phyloP scores from a whole-genome alignment of 2,113 vertebrate genomes.

The Coptodon rendalli region DNA sequence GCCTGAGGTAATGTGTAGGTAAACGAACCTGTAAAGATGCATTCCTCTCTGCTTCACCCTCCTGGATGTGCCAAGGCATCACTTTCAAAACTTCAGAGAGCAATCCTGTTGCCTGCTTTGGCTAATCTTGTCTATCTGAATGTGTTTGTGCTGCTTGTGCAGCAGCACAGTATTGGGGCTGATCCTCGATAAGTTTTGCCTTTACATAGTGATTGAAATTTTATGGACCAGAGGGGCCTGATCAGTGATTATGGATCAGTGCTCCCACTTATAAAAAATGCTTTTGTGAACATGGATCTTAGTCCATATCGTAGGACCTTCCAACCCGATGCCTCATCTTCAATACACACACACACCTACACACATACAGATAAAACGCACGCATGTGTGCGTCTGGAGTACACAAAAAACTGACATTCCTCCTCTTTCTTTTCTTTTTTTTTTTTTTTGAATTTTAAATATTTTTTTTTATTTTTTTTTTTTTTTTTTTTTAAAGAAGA shows the following conservation, averaged over 20 bases:
- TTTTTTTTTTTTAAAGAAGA: constrained; percentile 30
- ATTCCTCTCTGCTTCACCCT: constrained; percentile 32
- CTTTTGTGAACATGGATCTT: constrained; percentile 68
- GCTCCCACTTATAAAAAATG: constrained; percentile 47
- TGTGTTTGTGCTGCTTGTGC: constrained; percentile 55
- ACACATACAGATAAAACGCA: constrained; percentile 1
- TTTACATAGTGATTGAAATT: constrained; percentile 59
- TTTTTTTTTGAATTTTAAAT: constrained; percentile 37
- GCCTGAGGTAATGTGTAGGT: constrained; percentile 29
- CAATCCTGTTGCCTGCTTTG: constrained; percentile 50
- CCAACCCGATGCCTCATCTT: constrained; percentile 67
- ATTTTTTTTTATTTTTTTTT: constrained; percentile 55
- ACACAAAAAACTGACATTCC: constrained; percentile 64
- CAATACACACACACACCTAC: constrained; percentile 37
- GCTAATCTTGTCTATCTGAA: constrained; percentile 61
- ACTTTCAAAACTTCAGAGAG: constrained; percentile 33
- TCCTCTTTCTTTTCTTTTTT: constrained; percentile 26
- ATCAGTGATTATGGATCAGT: constrained; percentile 36
- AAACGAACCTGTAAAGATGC: constrained; percentile 24
- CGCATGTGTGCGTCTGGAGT: constrained; percentile 30
- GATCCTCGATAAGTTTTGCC: constrained; percentile 61
- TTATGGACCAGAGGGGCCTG: constrained; percentile 59
- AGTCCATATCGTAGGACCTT: constrained; percentile 57
- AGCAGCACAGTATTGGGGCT: constrained; percentile 53
- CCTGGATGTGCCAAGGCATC: constrained; percentile 40